These are phyloP conservation scores for Embiotoca jacksoni DNA, from an alignment of 2,113 vertebrate genomes.

Conservation along the genomic window DNA sequence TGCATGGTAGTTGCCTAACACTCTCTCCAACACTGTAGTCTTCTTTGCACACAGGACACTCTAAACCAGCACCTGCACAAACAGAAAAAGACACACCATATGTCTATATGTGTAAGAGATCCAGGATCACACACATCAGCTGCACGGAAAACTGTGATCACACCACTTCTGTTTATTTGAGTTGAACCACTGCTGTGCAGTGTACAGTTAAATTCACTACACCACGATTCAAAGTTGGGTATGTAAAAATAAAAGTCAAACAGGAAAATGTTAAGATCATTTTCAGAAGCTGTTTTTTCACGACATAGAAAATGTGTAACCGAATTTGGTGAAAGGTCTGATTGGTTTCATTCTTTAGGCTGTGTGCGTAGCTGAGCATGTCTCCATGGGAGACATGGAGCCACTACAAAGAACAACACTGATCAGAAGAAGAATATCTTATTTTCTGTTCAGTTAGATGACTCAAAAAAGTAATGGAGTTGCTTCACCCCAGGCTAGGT, in stretches of 20 bases:
- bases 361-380: too few species aligned
- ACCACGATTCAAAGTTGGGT: not conserved
- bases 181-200: not conserved
- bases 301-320: not conserved
- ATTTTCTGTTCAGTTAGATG: too few species aligned
- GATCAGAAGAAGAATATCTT: too few species aligned
- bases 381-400: too few species aligned
- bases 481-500: too few species aligned
- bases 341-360: too few species aligned
- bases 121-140: not conserved
- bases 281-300: not conserved
- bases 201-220: not conserved
- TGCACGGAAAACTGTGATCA: not conserved
- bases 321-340: not conserved
- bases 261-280: not conserved
- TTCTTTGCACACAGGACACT: conserved; percentile 99
- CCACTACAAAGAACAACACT: too few species aligned
- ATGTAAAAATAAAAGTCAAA: not conserved
- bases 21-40: conserved; percentile 92
- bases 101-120: not conserved
- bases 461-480: too few species aligned
- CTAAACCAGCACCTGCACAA: conserved; percentile 90
- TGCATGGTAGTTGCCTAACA: conserved; percentile 96
- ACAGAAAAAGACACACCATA: conserved; percentile 31
- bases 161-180: conserved; percentile 14